Evolutionary conservation across 2,888 invertebrate genomes (phyloP).

Genomic region (Ypsolopha sequella): DNA sequence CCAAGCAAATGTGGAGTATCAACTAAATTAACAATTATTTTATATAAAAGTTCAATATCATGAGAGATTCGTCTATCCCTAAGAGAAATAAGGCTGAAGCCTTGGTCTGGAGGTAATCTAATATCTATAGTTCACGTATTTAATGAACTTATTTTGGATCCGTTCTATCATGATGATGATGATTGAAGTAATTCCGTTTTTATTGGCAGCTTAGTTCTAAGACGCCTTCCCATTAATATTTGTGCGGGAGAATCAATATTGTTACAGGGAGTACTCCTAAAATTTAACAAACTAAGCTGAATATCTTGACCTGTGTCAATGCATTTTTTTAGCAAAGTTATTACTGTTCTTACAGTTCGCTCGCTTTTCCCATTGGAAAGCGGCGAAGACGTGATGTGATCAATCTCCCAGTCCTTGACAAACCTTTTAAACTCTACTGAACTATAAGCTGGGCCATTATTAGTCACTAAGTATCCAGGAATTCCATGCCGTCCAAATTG

Average conservation of each 20-base stretch:
- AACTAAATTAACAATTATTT: too few relatives aligned
- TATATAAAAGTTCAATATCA: too few relatives aligned
- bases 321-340: slow-evolving; percentile 9
- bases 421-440: slow-evolving; percentile 11
- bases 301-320: slow-evolving; percentile 5
- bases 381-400: slow-evolving; percentile 8
- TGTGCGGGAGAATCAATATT: slow-evolving; percentile 8
- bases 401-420: slow-evolving; percentile 7
- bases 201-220: slow-evolving; percentile 9
- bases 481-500: background rate
- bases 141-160: too few relatives aligned
- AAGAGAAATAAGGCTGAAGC: too few relatives aligned
- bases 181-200: background rate
- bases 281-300: slow-evolving; percentile 11
- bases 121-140: too few relatives aligned
- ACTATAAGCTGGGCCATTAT: slow-evolving; percentile 11
- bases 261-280: slow-evolving; percentile 7
- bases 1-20: too few relatives aligned
- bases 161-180: too few relatives aligned
- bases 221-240: slow-evolving; percentile 11
- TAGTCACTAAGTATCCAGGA: background rate
- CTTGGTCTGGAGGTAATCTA: too few relatives aligned
- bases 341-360: slow-evolving; percentile 9
- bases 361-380: slow-evolving; percentile 7
- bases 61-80: too few relatives aligned